phyloP scores from a whole-genome alignment of 2,797 vertebrate genomes.

The Bradypus variegatus region DNA sequence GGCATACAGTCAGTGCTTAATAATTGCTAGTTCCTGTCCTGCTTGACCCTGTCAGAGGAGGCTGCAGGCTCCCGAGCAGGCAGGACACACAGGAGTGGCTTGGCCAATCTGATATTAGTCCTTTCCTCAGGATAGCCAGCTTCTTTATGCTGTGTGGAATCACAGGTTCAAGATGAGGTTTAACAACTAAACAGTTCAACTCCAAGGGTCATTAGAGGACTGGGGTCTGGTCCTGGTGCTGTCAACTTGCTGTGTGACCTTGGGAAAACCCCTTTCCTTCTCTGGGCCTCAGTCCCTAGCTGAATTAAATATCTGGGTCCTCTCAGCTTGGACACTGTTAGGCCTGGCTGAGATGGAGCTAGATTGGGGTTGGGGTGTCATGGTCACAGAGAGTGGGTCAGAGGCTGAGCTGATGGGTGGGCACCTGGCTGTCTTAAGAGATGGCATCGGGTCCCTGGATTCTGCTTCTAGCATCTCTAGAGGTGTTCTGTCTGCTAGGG shows the following conservation, averaged over 20 bases:
- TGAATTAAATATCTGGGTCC: too few relatives aligned
- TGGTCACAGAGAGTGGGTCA: not conserved
- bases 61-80: not conserved
- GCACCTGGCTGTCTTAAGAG: not conserved
- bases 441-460: not conserved
- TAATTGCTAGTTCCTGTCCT: not conserved
- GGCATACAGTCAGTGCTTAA: not conserved
- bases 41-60: not conserved
- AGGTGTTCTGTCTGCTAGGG: not conserved
- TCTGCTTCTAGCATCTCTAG: not conserved
- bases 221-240: not conserved
- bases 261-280: not conserved
- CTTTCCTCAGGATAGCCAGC: not conserved
- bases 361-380: not conserved
- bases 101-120: not conserved
- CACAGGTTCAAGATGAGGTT: not conserved
- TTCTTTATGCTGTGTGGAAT: not conserved
- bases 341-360: not conserved
- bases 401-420: not conserved
- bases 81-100: not conserved
- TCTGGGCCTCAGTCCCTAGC: not conserved
- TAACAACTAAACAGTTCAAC: not conserved
- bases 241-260: not conserved
- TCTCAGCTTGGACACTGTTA: not conserved
- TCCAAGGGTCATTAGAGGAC: not conserved